Percentiles rank a stretch among this genome's conserved stretches.
These are phyloP conservation scores for Hoplostethus atlanticus DNA, from an alignment of 2,797 vertebrate genomes.

Conservation along the genomic window DNA sequence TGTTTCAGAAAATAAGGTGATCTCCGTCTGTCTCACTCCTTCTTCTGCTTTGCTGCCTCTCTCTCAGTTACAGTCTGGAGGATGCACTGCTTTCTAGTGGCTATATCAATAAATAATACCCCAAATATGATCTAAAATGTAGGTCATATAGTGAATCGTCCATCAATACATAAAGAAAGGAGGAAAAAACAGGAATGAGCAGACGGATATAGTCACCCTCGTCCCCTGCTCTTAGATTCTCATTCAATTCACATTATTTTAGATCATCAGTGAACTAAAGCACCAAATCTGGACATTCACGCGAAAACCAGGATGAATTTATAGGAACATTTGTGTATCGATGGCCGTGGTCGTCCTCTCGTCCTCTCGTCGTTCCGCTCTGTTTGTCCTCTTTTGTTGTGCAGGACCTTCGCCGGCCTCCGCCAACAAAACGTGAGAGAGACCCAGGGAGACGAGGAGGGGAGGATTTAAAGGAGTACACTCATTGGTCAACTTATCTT, in stretches of 20 bases:
- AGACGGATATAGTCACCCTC: too few species aligned
- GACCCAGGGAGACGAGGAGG: conserved; percentile 1
- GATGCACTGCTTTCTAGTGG: neutral
- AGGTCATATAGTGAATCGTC: too few species aligned
- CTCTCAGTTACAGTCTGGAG: neutral
- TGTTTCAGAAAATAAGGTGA: neutral
- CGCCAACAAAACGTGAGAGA: conserved; percentile 41
- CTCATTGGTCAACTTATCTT: neutral
- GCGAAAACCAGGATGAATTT: neutral
- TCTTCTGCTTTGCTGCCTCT: neutral
- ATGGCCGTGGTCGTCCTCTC: too few species aligned
- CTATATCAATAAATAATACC: neutral
- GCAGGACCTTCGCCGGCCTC: too few species aligned
- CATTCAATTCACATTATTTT: too few species aligned
- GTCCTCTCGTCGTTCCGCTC: neutral
- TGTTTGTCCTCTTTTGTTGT: neutral
- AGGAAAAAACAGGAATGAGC: too few species aligned
- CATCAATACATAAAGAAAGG: too few species aligned
- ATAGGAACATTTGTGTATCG: neutral
- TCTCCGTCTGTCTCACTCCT: neutral
- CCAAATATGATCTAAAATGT: neutral
- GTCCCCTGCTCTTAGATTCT: too few species aligned
- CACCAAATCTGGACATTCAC: too few species aligned
- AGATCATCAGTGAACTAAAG: too few species aligned
- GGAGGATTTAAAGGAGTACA: conserved; percentile 42